A percentile compares a stretch with the other conserved stretches of the same genome.
Evolutionary conservation across 2,888 invertebrate genomes (phyloP).

Genomic region (Asteroscopus sphinx): DNA sequence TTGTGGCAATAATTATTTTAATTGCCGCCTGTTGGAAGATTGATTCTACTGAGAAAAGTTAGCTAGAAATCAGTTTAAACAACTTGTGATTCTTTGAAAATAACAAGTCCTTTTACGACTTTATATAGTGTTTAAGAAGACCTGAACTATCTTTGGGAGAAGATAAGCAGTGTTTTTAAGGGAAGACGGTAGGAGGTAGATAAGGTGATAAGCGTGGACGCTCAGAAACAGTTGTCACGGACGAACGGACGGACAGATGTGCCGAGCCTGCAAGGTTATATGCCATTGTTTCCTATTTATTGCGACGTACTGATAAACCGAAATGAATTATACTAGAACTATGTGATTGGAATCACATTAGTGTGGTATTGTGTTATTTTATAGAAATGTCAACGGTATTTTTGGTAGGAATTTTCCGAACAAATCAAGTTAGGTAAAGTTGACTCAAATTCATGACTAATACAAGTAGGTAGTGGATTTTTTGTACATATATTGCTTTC

Average conservation of each 20-base stretch:
- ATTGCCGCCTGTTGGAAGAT: constrained; percentile 12
- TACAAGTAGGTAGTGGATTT: neutral
- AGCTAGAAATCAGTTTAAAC: neutral
- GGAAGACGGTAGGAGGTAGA: constrained; percentile 46
- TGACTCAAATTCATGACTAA: constrained; percentile 13
- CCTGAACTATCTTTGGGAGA: neutral
- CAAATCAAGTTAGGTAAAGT: neutral
- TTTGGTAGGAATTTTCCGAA: neutral
- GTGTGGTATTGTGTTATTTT: constrained; percentile 1
- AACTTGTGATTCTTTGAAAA: no score
- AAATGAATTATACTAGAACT: constrained; percentile 35
- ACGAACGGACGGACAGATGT: constrained; percentile 58
- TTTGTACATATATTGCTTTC: no score
- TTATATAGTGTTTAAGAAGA: neutral
- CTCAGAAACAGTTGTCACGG: constrained; percentile 66
- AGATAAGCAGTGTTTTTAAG: constrained; percentile 32
- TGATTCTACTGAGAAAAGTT: constrained; percentile 6
- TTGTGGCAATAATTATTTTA: constrained; percentile 27
- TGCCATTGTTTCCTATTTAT: constrained; percentile 55
- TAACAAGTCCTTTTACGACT: no score
- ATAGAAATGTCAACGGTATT: constrained; percentile 3
- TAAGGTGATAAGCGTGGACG: constrained; percentile 60
- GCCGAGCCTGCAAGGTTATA: constrained; percentile 56
- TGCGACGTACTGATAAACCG: constrained; percentile 37
- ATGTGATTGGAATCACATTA: constrained; percentile 35